Evolutionary conservation across 2,888 invertebrate species (phyloP).

Genomic region (Buathra laborator): DNA sequence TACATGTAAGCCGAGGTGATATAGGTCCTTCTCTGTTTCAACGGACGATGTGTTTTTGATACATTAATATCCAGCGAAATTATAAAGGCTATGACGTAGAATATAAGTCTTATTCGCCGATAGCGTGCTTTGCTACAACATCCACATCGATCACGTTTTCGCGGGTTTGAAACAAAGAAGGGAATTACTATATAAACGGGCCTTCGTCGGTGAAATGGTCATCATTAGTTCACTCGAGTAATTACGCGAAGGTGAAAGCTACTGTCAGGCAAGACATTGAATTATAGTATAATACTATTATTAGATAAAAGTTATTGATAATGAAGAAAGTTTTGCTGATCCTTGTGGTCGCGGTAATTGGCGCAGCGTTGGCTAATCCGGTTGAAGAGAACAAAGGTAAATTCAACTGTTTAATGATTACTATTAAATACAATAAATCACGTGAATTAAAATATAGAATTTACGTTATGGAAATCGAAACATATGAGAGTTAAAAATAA

Average conservation of each 20-base stretch:
- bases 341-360: constrained; percentile 2
- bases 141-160: background rate
- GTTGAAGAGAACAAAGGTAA: constrained; percentile 3
- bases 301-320: background rate
- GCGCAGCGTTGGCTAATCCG: background rate
- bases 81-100: background rate
- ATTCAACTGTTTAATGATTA: background rate
- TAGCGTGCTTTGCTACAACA: background rate
- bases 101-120: background rate
- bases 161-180: background rate
- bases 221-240: background rate
- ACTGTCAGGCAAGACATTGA: no score
- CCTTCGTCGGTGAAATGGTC: background rate
- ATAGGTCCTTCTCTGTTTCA: background rate
- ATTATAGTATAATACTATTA: background rate
- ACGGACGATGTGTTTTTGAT: background rate
- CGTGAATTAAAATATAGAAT: background rate
- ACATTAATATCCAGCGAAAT: background rate
- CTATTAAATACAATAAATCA: background rate
- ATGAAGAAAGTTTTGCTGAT: constrained; percentile 41
- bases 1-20: no score
- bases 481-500: background rate
- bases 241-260: background rate
- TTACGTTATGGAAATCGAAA: background rate
- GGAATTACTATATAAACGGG: background rate